Percentiles rank a stretch among this genome's conserved stretches.
These are phyloP conservation scores for Chironomus striatipennis DNA, from an alignment of 1,140 invertebrate genomes.

Conservation along the genomic window DNA sequence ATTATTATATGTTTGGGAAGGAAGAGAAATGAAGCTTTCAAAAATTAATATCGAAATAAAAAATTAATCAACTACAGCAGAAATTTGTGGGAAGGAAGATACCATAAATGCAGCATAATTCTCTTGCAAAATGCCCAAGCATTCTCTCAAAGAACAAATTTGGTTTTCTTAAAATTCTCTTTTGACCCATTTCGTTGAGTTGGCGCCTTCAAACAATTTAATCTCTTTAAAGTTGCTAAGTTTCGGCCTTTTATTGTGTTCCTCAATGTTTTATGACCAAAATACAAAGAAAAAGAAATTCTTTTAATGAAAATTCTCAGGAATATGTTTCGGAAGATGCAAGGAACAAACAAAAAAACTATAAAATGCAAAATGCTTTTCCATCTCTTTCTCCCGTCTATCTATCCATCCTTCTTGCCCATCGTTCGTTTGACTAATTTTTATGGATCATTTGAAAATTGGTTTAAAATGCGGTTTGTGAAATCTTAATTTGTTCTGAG, in stretches of 20 bases:
- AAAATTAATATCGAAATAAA: neutral
- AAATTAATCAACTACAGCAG: neutral
- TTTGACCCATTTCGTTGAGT: slow-evolving; percentile 19
- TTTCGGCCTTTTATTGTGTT: no score
- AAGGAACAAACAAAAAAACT: neutral
- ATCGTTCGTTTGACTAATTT: neutral
- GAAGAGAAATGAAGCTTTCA: neutral
- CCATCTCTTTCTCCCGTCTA: neutral
- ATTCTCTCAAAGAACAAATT: neutral
- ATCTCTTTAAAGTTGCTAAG: neutral
- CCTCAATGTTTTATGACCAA: no score
- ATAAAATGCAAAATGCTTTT: neutral
- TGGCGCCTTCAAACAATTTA: slow-evolving; percentile 21
- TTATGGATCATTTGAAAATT: neutral
- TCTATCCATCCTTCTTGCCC: neutral
- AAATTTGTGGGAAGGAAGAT: neutral
- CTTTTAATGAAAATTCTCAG: slow-evolving; percentile 7
- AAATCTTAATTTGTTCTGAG: neutral
- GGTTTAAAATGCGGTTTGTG: neutral
- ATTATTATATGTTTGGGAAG: slow-evolving; percentile 14
- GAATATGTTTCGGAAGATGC: neutral
- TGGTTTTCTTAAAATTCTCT: slow-evolving; percentile 15
- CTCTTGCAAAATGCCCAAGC: neutral
- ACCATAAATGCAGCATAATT: neutral
- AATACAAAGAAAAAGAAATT: neutral